A percentile compares a stretch with the other conserved stretches of the same genome.
Evolutionary conservation across 2,113 vertebrate species (phyloP).

Genomic region (Thinocorus orbignyianus): DNA sequence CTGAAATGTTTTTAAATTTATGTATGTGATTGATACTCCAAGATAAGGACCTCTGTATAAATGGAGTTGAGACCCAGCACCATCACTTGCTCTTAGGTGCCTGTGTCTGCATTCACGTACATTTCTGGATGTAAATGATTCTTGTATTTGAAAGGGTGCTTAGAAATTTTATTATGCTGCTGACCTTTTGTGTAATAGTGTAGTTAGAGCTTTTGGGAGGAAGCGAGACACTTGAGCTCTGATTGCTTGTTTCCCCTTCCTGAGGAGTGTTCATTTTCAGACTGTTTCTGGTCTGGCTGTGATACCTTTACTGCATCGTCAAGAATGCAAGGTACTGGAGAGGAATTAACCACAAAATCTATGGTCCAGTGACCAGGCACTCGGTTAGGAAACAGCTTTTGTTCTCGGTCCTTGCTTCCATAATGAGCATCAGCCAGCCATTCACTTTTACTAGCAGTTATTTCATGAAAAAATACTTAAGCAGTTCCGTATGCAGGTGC

Average conservation of each 20-base stretch:
- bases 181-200: background rate
- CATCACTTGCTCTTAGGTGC: background rate
- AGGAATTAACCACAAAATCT: background rate
- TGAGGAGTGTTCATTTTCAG: background rate
- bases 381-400: background rate
- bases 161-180: background rate
- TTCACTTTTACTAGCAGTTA: background rate
- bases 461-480: background rate
- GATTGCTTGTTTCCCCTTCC: background rate
- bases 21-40: background rate
- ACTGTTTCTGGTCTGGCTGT: background rate
- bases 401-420: background rate
- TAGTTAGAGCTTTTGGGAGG: background rate
- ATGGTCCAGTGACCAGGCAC: fast-evolving
- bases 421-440: background rate
- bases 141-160: background rate
- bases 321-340: background rate
- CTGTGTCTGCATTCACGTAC: background rate
- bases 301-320: background rate
- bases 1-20: background rate
- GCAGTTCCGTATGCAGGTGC: background rate
- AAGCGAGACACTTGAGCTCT: background rate
- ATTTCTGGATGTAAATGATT: background rate
- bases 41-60: background rate
- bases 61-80: background rate